These are phyloP conservation scores for Steinernema scapterisci DNA, from an alignment of 2,888 invertebrate species.

Conservation along the genomic window DNA sequence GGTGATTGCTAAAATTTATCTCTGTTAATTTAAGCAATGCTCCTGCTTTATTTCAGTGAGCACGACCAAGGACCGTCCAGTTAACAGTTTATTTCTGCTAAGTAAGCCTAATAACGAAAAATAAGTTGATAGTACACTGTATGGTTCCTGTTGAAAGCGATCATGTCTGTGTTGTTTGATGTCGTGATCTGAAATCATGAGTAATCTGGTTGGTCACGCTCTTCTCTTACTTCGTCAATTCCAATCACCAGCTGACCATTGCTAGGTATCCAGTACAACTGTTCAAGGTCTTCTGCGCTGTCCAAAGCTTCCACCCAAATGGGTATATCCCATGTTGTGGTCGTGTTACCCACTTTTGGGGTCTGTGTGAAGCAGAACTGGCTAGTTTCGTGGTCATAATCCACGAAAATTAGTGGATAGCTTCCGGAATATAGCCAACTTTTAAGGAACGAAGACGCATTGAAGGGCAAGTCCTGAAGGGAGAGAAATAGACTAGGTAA, in stretches of 20 bases:
- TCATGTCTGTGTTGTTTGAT: slow-evolving; percentile 30
- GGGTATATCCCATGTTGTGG: slow-evolving; percentile 39
- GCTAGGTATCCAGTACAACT: slow-evolving; percentile 38
- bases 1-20: too few species aligned
- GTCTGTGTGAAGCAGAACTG: slow-evolving; percentile 40
- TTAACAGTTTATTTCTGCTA: not conserved
- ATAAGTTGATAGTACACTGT: slow-evolving; percentile 40
- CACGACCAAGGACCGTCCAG: too few species aligned
- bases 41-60: not conserved
- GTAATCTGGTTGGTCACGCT: not conserved
- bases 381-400: slow-evolving; percentile 34
- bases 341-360: slow-evolving; percentile 37
- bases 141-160: slow-evolving; percentile 40
- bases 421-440: slow-evolving; percentile 38
- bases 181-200: slow-evolving; percentile 1
- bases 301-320: slow-evolving; percentile 44
- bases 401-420: slow-evolving; percentile 42
- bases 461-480: not conserved
- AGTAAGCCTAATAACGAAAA: slow-evolving; percentile 19
- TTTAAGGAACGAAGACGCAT: slow-evolving; percentile 34
- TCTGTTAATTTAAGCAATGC: too few species aligned
- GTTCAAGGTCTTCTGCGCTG: slow-evolving; percentile 20
- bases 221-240: slow-evolving; percentile 16
- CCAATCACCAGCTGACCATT: slow-evolving; percentile 31
- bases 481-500: too few species aligned